Conservation (phyloP, 2,888 invertebrate genomes). For the Drosophila quinaria region DNA sequence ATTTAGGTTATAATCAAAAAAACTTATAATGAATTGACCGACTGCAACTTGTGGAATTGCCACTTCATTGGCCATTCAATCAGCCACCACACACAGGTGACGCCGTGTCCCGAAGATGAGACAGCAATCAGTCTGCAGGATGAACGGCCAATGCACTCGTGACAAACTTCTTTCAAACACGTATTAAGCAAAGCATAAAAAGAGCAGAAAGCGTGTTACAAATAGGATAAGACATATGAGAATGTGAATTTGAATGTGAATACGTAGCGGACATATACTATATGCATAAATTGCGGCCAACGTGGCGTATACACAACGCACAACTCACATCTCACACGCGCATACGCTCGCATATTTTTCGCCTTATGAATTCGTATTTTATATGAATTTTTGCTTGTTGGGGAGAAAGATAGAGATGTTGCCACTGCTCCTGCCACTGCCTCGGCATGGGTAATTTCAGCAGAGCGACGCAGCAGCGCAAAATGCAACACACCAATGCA, state of each 20-base stretch:
- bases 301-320: constrained; percentile 75
- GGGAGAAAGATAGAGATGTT: constrained; percentile 5
- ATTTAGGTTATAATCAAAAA: not conserved
- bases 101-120: constrained; percentile 15
- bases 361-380: constrained; percentile 81
- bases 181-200: constrained; percentile 26
- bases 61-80: constrained; percentile 28
- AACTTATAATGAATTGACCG: not conserved
- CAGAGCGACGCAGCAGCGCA: constrained; percentile 50
- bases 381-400: constrained; percentile 65
- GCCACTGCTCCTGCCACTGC: constrained; percentile 3
- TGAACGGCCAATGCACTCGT: constrained; percentile 60
- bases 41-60: constrained; percentile 7
- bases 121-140: constrained; percentile 39
- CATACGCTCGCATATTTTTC: constrained; percentile 71
- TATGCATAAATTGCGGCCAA: constrained; percentile 75
- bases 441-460: constrained; percentile 64
- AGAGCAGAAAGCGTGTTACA: constrained; percentile 39
- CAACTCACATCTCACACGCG: constrained; percentile 17
- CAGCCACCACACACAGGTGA: not conserved
- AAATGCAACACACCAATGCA: constrained; percentile 80
- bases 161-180: constrained; percentile 51
- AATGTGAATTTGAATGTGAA: constrained; percentile 22
- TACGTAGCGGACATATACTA: constrained; percentile 8
- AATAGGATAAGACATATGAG: constrained; percentile 36